phyloP scores from a whole-genome alignment of 2,888 invertebrate species.

The Polymixis flavicincta region DNA sequence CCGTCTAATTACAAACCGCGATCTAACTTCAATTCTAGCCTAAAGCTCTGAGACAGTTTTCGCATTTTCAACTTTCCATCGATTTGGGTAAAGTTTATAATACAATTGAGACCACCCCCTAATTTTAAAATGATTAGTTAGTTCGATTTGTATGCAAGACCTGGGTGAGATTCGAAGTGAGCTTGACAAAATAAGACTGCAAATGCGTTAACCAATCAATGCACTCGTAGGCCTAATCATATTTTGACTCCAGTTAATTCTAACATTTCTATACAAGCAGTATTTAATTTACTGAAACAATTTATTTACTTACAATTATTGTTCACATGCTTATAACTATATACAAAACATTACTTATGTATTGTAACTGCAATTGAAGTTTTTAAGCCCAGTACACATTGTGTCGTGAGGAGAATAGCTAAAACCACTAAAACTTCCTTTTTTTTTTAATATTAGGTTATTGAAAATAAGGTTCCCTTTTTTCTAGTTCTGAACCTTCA shows the following conservation, averaged over 20 bases:
- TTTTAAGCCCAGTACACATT: not conserved
- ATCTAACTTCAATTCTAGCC: too few species aligned
- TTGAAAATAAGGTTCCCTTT: too few species aligned
- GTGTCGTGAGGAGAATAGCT: not conserved
- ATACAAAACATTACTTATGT: conserved; percentile 39
- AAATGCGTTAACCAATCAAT: not conserved
- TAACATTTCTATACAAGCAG: conserved; percentile 21
- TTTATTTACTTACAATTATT: conserved; percentile 25
- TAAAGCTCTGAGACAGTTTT: too few species aligned
- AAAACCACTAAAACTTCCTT: too few species aligned
- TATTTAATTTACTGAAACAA: not conserved
- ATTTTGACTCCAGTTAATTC: not conserved
- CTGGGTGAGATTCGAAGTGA: not conserved
- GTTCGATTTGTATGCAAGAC: not conserved
- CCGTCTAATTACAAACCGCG: too few species aligned
- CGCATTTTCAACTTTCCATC: too few species aligned
- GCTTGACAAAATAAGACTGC: not conserved
- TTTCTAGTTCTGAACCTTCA: not conserved
- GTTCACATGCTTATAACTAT: conserved; percentile 41
- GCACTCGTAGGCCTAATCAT: not conserved
- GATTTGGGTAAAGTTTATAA: too few species aligned
- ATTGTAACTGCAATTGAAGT: conserved; percentile 27
- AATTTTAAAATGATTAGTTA: too few species aligned
- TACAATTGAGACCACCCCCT: too few species aligned
- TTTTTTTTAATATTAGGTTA: too few species aligned